Evolutionary conservation across 2,888 invertebrate species (phyloP).

Genomic region (Podotricha telesiphe): DNA sequence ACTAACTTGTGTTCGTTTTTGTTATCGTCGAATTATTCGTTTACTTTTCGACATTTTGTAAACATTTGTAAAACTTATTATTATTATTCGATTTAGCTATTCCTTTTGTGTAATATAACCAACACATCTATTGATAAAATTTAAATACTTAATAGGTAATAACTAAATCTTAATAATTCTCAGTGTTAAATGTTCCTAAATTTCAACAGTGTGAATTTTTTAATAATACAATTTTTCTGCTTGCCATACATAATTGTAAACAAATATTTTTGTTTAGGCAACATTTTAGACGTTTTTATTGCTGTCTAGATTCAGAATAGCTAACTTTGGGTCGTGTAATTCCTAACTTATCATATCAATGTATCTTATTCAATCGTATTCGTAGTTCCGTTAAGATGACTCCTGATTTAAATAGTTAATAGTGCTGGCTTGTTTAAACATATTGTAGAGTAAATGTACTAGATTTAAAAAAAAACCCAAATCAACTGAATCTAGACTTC

Average conservation of each 20-base stretch:
- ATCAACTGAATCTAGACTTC: slow-evolving; percentile 51
- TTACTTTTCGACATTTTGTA: slow-evolving; percentile 52
- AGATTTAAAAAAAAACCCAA: slow-evolving; percentile 22
- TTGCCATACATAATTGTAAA: slow-evolving; percentile 74
- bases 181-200: slow-evolving; percentile 83
- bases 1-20: slow-evolving; percentile 73
- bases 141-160: slow-evolving; percentile 68
- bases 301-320: slow-evolving; percentile 51
- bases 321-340: slow-evolving; percentile 34
- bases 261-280: slow-evolving; percentile 54
- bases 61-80: slow-evolving; percentile 59
- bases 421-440: slow-evolving; percentile 37
- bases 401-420: slow-evolving; percentile 38
- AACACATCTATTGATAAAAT: slow-evolving; percentile 61
- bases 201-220: slow-evolving; percentile 75
- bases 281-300: slow-evolving; percentile 46
- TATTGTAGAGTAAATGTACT: slow-evolving; percentile 35
- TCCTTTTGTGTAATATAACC: slow-evolving; percentile 51
- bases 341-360: slow-evolving; percentile 42
- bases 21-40: slow-evolving; percentile 51
- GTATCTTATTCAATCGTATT: slow-evolving; percentile 36
- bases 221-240: slow-evolving; percentile 67
- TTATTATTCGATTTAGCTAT: slow-evolving; percentile 34
- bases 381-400: slow-evolving; percentile 34
- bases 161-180: slow-evolving; percentile 78